phyloP scores from a whole-genome alignment of 2,888 invertebrate species.

The Andrena chrysosceles region DNA sequence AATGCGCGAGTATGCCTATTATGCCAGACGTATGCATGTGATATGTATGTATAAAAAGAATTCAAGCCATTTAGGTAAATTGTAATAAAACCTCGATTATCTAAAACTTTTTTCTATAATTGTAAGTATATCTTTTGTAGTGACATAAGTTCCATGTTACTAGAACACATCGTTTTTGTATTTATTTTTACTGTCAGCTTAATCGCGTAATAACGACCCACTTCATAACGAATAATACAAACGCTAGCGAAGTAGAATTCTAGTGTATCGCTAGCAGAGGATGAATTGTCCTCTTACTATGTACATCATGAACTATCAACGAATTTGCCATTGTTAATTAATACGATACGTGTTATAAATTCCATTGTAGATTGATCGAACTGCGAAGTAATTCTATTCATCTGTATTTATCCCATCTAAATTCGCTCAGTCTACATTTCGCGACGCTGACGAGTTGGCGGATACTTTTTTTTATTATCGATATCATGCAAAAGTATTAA shows the following conservation, averaged over 20 bases:
- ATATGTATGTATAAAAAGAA: conserved; percentile 67
- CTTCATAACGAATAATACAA: conserved; percentile 61
- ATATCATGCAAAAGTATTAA: conserved; percentile 34
- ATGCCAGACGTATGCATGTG: conserved; percentile 54
- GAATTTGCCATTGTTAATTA: conserved; percentile 70
- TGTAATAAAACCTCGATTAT: conserved; percentile 66
- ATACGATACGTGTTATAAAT: conserved; percentile 48
- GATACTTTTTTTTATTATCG: conserved; percentile 22
- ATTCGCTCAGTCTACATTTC: conserved; percentile 54
- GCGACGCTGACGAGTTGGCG: conserved; percentile 1
- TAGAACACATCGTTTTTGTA: conserved; percentile 61
- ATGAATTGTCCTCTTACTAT: conserved; percentile 55
- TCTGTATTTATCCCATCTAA: conserved; percentile 65
- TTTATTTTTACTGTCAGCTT: conserved; percentile 70
- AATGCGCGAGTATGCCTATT: conserved; percentile 41
- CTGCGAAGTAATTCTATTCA: conserved; percentile 42
- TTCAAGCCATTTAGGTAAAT: conserved; percentile 65
- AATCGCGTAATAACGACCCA: conserved; percentile 48
- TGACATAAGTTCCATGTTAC: conserved; percentile 54
- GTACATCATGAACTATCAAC: conserved; percentile 68
- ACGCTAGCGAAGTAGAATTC: conserved; percentile 45
- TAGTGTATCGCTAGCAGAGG: conserved; percentile 47
- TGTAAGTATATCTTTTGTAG: conserved; percentile 64
- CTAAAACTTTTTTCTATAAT: conserved; percentile 57
- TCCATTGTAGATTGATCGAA: conserved; percentile 50